Conservation (phyloP, 1,140 invertebrate species). For the Macrocentrus cingulum region DNA sequence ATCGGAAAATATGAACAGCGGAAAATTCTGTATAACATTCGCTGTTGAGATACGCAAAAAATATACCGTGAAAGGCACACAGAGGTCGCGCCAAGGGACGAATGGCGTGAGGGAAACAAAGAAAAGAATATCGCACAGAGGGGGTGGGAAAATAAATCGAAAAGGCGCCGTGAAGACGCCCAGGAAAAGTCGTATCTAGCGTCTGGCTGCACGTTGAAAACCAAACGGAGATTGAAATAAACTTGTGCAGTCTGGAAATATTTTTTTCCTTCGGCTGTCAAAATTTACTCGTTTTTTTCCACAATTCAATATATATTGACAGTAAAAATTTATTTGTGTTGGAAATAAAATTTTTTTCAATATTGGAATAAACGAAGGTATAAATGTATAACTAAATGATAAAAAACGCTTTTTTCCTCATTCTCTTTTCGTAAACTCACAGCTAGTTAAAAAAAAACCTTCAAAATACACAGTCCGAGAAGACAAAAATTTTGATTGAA, state of each 20-base stretch:
- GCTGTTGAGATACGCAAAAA: neutral
- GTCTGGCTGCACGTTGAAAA: conserved; percentile 15
- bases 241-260: conserved; percentile 13
- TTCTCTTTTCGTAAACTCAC: no score
- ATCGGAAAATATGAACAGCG: no score
- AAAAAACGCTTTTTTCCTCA: conserved; percentile 4
- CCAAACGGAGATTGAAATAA: conserved; percentile 13
- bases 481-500: no score
- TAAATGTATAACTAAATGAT: conserved; percentile 14
- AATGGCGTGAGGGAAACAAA: conserved; percentile 11
- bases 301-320: no score
- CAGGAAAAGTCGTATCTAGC: conserved; percentile 37
- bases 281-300: no score
- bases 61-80: no score
- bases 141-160: conserved; percentile 27
- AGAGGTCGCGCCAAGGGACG: neutral
- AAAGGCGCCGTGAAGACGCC: conserved; percentile 42
- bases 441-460: no score
- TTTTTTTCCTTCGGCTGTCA: no score
- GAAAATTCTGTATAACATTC: neutral
- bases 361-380: conserved; percentile 11
- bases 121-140: no score
- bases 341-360: no score
- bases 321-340: no score
- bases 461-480: neutral